Conservation (phyloP, 2,113 vertebrate species). For the Channa maculata region DNA sequence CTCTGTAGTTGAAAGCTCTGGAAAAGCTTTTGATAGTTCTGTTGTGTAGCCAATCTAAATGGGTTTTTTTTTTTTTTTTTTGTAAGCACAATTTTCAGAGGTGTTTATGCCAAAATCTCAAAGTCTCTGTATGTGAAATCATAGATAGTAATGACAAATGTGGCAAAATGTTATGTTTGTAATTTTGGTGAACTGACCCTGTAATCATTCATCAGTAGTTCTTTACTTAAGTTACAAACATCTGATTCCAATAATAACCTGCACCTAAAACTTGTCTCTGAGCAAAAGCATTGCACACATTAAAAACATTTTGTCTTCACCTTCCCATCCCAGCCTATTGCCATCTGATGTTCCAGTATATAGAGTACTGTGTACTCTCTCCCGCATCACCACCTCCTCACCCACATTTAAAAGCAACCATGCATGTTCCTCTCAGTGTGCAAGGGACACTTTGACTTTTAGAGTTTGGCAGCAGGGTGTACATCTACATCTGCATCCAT, state of each 20-base stretch:
- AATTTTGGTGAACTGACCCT: not conserved
- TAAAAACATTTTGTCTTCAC: slow-evolving; percentile 5
- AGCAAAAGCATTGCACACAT: slow-evolving; percentile 4
- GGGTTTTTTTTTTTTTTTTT: no score
- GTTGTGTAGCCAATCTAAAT: no score
- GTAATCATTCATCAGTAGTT: not conserved
- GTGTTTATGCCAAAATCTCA: not conserved
- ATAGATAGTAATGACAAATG: no score
- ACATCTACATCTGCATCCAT: slow-evolving; percentile 34
- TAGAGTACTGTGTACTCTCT: slow-evolving; percentile 9
- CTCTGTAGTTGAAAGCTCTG: not conserved
- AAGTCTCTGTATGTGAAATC: not conserved
- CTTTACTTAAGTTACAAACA: not conserved
- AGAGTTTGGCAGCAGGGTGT: slow-evolving; percentile 35
- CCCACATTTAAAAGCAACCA: slow-evolving; percentile 26
- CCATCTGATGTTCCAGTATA: slow-evolving; percentile 8
- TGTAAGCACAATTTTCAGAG: no score
- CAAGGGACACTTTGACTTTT: slow-evolving; percentile 13
- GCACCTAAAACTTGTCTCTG: slow-evolving; percentile 27
- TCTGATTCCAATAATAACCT: slow-evolving; percentile 39
- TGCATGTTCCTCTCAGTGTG: slow-evolving; percentile 33
- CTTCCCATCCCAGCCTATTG: slow-evolving; percentile 15
- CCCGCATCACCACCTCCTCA: slow-evolving; percentile 22
- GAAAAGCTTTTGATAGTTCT: no score
- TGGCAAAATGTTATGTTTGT: not conserved